Percentiles rank a stretch among this genome's conserved stretches.
Evolutionary conservation across 2,113 vertebrate genomes (phyloP).

Genomic region (Proteles cristata): DNA sequence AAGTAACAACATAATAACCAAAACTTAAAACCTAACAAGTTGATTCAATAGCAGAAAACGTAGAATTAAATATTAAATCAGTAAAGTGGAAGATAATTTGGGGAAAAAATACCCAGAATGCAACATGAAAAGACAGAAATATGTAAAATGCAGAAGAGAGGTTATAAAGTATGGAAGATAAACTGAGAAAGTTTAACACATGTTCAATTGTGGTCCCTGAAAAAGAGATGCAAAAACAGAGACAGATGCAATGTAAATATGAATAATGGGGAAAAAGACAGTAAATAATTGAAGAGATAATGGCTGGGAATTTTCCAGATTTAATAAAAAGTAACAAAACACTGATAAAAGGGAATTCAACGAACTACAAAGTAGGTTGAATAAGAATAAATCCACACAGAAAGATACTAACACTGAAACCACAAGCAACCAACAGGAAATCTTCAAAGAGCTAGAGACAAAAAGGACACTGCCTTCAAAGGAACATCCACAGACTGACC

Average conservation of each 20-base stretch:
- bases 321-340: neutral
- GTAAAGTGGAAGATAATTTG: neutral
- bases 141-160: neutral
- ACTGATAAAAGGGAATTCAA: neutral
- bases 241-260: neutral
- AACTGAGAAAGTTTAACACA: neutral
- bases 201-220: conserved; percentile 11
- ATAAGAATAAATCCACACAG: neutral
- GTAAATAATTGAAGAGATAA: neutral
- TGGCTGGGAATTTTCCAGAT: neutral
- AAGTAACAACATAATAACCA: neutral
- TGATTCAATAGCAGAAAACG: neutral
- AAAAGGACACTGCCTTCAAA: neutral
- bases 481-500: neutral
- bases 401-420: neutral
- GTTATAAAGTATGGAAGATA: neutral
- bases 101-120: neutral
- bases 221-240: neutral
- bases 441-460: neutral
- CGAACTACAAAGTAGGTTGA: neutral
- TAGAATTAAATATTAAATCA: neutral
- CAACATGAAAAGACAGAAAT: neutral
- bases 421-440: neutral
- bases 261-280: neutral
- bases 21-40: neutral